These are phyloP conservation scores for Varecia variegata DNA, from an alignment of 2,797 vertebrate species.

Conservation along the genomic window DNA sequence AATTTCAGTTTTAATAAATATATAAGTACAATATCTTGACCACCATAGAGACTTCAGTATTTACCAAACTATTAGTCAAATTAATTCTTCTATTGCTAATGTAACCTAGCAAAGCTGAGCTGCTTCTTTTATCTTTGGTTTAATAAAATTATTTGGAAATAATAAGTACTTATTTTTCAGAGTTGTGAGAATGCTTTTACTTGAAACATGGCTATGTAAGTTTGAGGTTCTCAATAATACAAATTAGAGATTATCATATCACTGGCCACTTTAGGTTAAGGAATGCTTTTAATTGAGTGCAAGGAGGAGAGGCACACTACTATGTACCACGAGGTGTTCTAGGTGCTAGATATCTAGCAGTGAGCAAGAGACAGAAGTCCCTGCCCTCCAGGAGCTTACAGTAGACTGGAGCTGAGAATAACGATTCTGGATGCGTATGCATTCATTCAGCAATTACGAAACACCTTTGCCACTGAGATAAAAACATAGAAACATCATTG, in stretches of 20 bases:
- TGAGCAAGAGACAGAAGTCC: neutral
- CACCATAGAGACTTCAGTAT: neutral
- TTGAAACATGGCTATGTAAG: neutral
- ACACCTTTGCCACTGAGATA: neutral
- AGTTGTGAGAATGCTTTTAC: neutral
- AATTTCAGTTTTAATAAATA: constrained; percentile 21
- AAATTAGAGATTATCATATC: neutral
- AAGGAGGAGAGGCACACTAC: neutral
- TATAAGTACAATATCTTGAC: neutral
- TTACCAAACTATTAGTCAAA: neutral
- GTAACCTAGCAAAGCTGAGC: neutral
- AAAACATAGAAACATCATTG: neutral
- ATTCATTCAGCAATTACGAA: neutral
- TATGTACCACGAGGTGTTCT: neutral
- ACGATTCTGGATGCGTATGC: neutral
- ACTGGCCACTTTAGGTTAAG: neutral
- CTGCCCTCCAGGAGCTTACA: neutral
- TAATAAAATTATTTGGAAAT: constrained; percentile 11
- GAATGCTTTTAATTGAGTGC: neutral
- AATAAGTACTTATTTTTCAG: neutral
- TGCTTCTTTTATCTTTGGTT: neutral
- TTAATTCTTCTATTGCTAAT: neutral
- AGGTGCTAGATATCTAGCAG: accelerated
- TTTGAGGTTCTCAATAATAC: neutral
- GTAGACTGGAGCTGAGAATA: neutral